These are phyloP conservation scores for Poecilobothrus nobilitatus DNA, from an alignment of 2,888 invertebrate genomes.

Conservation along the genomic window DNA sequence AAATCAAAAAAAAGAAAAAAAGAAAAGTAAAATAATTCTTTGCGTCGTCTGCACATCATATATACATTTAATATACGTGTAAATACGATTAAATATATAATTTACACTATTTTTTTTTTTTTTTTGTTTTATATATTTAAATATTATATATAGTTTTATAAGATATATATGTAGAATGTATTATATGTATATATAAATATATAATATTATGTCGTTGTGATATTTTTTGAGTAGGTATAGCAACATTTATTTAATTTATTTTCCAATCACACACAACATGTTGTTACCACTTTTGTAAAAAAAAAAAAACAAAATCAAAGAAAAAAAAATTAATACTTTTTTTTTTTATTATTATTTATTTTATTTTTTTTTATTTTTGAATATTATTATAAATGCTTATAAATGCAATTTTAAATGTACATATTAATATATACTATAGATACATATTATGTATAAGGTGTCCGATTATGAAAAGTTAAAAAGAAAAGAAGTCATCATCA, in stretches of 20 bases:
- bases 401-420: neutral
- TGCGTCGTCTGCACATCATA: neutral
- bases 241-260: slow-evolving; percentile 5
- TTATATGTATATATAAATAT: neutral
- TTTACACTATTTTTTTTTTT: neutral
- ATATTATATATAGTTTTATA: neutral
- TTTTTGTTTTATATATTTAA: neutral
- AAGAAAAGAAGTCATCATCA: no score
- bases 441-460: no score
- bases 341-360: neutral
- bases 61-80: neutral
- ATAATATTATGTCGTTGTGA: neutral
- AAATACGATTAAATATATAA: neutral
- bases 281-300: neutral
- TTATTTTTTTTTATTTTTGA: neutral
- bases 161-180: neutral
- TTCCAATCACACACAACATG: slow-evolving; percentile 4
- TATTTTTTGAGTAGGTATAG: neutral
- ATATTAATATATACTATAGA: neutral
- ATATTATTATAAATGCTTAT: slow-evolving; percentile 6
- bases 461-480: no score
- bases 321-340: neutral
- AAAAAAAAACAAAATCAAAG: neutral
- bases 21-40: neutral
- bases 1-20: neutral